Evolutionary conservation across 2,113 vertebrate genomes (phyloP).

Genomic region (Pogonocichla stellata): DNA sequence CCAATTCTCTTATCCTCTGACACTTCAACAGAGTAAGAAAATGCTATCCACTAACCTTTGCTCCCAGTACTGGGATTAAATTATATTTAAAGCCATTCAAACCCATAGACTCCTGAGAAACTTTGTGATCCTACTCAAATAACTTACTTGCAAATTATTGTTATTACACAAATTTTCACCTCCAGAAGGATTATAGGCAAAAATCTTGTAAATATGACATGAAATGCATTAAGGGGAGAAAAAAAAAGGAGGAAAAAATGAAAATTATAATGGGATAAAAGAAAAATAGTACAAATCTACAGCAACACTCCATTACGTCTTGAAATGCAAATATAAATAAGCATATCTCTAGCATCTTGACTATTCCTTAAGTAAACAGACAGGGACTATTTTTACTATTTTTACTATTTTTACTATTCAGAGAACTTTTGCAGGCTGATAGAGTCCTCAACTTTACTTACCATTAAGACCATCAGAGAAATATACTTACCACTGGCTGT

Average conservation of each 20-base stretch:
- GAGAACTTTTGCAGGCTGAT: neutral
- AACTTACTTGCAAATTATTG: neutral
- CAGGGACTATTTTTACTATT: neutral
- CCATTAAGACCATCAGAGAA: neutral
- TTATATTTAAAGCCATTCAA: neutral
- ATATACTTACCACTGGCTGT: slow-evolving; percentile 91
- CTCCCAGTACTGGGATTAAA: neutral
- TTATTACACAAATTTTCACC: neutral
- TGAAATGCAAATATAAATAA: neutral
- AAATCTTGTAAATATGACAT: neutral
- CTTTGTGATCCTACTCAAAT: neutral
- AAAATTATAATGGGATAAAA: neutral
- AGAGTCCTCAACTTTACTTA: neutral
- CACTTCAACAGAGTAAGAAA: neutral
- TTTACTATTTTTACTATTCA: too few relatives aligned
- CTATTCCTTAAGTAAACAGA: neutral
- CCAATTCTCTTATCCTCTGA: neutral
- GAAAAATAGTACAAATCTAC: neutral
- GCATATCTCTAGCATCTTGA: neutral
- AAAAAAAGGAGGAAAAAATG: neutral
- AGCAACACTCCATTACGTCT: neutral
- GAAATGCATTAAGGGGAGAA: neutral
- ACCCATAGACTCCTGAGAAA: neutral
- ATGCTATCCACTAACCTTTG: neutral
- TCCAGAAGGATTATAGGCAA: neutral